Base-by-base conservation (phyloP, 2,113 vertebrate species). In the Mungos mungo region DNA sequence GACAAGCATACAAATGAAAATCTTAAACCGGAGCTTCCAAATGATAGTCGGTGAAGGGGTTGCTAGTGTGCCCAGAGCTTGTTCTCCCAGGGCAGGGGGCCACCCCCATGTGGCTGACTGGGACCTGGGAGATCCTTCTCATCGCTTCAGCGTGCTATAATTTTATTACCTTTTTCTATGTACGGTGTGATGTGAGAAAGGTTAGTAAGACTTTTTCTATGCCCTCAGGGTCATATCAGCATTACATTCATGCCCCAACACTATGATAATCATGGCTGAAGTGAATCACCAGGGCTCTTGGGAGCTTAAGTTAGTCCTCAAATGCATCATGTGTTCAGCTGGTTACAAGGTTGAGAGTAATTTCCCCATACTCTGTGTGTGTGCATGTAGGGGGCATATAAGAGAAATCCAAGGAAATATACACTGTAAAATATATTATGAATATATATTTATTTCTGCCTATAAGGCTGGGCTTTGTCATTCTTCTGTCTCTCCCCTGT, bases 351-450 rank as follows among this genome's bases (percentile, higher is more conserved):
- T 66, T 94, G 38, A 90, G 47, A 95, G 91, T 2, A 93, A 76
- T 12, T 1, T 84, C 84, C 68, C 29, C 29, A 35, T 74, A 74
- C 29, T 65, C 2, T 2, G 1, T 85, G 3, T 71, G n/a, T 47
- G 25, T 31, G 45, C 27, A 1, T 19, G 21, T 15, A 35, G 21
- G 25, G 13, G 2, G 7, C 10, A 88, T 33, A 69, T 3, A 63
- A 60, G n/a, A 41, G 47, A 93, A 95, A 93, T 54, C 2, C 47
- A 95, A 96, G 14, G 35, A 93, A 63, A 74, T 84, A 47, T 38
- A 88, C 13, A 57, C n/a, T 77, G 15, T 86, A 81, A 94, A 93
- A 88, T 77, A 50, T 47, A 72, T 15, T 88, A 89, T 82, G 23
- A 54, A 72, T 2, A 35, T 87, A 35, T 35, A 77, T 47, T 94